Conservation (phyloP, 2,113 vertebrate genomes). For the Solea solea region DNA sequence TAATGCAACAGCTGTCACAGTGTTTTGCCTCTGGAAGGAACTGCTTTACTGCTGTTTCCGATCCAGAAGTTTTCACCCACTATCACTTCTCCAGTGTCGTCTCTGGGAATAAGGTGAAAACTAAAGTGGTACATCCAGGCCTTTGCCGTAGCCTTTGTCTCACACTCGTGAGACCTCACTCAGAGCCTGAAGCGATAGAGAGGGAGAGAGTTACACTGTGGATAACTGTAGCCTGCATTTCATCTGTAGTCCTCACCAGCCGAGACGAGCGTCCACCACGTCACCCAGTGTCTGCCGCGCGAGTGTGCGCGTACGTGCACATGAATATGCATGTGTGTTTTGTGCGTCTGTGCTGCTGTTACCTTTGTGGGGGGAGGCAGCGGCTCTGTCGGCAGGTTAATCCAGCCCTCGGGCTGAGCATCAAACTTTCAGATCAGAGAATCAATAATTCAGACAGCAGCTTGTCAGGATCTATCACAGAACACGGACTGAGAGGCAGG, state of each 20-base stretch:
- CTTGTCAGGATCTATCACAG: slow-evolving; percentile 77
- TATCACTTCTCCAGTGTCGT: no score
- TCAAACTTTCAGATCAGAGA: slow-evolving; percentile 81
- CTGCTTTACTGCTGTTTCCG: no score
- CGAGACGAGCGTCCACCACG: slow-evolving; percentile 24
- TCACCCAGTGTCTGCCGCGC: slow-evolving; percentile 33
- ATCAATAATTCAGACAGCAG: slow-evolving; percentile 81
- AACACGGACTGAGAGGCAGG: slow-evolving; percentile 62
- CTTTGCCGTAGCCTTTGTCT: background rate
- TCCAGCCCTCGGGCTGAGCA: slow-evolving; percentile 77
- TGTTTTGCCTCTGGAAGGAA: no score
- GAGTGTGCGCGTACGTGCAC: slow-evolving; percentile 16
- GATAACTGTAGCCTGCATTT: slow-evolving; percentile 12
- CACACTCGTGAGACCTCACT: slow-evolving; percentile 1
- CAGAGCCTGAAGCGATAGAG: slow-evolving; percentile 8
- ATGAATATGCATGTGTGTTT: slow-evolving; percentile 60
- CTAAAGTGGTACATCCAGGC: no score
- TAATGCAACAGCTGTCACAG: no score
- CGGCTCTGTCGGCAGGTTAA: slow-evolving; percentile 76
- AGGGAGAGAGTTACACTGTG: slow-evolving; percentile 11
- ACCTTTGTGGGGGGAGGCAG: slow-evolving; percentile 46
- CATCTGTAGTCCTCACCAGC: slow-evolving; percentile 9
- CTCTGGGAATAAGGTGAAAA: no score
- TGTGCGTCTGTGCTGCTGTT: slow-evolving; percentile 35
- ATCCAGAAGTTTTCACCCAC: no score